Conservation (phyloP, 2,888 invertebrate genomes). For the Sipha maydis region DNA sequence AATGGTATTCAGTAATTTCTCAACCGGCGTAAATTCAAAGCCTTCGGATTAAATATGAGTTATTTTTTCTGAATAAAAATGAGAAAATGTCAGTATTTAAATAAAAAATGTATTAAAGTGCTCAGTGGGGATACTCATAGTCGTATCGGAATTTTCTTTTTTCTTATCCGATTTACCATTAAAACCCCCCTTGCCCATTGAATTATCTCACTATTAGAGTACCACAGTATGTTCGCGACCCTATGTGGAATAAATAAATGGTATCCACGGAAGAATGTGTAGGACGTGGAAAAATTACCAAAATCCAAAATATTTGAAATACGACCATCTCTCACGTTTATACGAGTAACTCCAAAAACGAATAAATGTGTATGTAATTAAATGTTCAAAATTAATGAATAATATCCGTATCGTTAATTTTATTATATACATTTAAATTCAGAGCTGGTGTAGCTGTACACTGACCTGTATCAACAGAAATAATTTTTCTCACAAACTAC, state of each 20-base stretch:
- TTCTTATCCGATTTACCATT: neutral
- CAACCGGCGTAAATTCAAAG: constrained; percentile 6
- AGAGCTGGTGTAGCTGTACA: no score
- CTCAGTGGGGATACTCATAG: neutral
- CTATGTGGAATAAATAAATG: constrained; percentile 13
- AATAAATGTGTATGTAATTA: no score
- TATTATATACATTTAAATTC: no score
- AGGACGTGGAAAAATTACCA: constrained; percentile 11
- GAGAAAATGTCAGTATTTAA: neutral
- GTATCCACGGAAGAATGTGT: constrained; percentile 4
- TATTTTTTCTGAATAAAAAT: neutral
- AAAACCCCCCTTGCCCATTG: neutral
- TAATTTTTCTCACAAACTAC: no score
- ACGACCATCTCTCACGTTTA: neutral
- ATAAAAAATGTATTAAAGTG: neutral
- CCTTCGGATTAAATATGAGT: neutral
- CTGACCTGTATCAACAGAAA: no score
- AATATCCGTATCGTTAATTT: no score
- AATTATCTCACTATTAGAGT: neutral
- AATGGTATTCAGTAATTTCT: constrained; percentile 18
- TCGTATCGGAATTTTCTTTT: neutral
- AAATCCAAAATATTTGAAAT: constrained; percentile 27
- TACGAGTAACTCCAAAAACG: no score
- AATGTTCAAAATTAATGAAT: no score
- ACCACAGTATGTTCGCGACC: neutral